Base-by-base conservation (phyloP, 2,797 vertebrate species). In the Salmo trutta region DNA sequence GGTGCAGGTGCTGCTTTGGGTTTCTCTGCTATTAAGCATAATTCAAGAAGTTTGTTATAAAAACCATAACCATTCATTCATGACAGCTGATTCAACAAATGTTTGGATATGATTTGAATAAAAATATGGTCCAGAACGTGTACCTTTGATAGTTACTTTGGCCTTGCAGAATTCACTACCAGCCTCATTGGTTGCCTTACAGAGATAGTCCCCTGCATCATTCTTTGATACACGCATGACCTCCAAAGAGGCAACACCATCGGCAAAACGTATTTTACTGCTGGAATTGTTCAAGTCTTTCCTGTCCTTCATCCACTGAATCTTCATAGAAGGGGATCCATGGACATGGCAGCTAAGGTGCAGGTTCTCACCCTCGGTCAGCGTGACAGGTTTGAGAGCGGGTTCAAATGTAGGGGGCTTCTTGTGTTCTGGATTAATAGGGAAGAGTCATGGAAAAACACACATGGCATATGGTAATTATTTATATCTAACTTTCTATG, bases 301-400 rank as follows among this genome's bases (percentile, higher is more conserved):
- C 78, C 98, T 95, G 91, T 97, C 95, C 88, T 97, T 99, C 92
- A 98, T 91, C 98, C 98, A 99, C 88, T 97, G 96, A 86, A 98
- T 93, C 82, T 93, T 96, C 77, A 99, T 94, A 0, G 98, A 98
- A 71, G 96, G 87, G 0, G 97, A 96, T 62, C 98, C 98, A 21
- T 84, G 88, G 31, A 98, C 95, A 0, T 99, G 98, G 79, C 98
- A 98, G 81, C 85, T 93, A 66, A 99, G 95, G 62, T 94, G 95
- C 33, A 98, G 41, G 6, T 81, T 95, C 16, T 96, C 95, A 1
- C 96, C 97, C 84, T 97, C 97, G 0, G 86, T 93, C 75, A 91
- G 84, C 10, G 94, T 94, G 74, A 91, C 87, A 0, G 97, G 91
- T 81, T 96, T 94, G 73, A 99, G 96, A 59, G 96, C 94, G 33